Percentiles rank a stretch among this genome's conserved stretches.
These are phyloP conservation scores for Rhimphoctona megacephalus DNA, from an alignment of 2,888 invertebrate species.

Conservation along the genomic window DNA sequence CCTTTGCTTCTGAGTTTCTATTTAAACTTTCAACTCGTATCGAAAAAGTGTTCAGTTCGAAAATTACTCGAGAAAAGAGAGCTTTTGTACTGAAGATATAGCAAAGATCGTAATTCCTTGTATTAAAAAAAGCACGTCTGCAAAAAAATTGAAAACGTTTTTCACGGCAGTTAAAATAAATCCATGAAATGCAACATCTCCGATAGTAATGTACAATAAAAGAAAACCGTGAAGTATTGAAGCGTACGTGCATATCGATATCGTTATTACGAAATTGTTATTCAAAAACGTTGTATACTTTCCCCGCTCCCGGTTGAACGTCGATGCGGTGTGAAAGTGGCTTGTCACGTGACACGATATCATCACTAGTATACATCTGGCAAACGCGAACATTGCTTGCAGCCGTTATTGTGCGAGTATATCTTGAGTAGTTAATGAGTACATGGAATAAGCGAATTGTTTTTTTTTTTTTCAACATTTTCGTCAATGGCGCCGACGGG, in stretches of 20 bases:
- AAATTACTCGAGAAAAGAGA: too few relatives aligned
- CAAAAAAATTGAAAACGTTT: neutral
- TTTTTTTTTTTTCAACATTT: neutral
- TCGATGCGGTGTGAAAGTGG: slow-evolving; percentile 28
- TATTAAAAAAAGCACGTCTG: too few relatives aligned
- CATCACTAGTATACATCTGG: neutral
- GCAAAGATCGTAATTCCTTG: too few relatives aligned
- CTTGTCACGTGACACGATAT: slow-evolving; percentile 31
- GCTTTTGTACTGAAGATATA: too few relatives aligned
- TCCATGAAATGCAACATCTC: neutral
- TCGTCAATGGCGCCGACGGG: neutral
- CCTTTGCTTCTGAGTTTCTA: too few relatives aligned
- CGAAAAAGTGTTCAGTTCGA: too few relatives aligned
- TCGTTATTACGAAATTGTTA: neutral
- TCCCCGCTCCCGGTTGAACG: neutral
- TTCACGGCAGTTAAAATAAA: neutral
- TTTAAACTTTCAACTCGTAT: too few relatives aligned
- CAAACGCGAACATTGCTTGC: slow-evolving; percentile 15
- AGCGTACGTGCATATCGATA: neutral
- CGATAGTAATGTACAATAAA: neutral
- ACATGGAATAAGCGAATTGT: neutral
- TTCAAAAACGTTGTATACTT: neutral
- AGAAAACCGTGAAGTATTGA: neutral
- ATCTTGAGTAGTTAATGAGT: slow-evolving; percentile 11
- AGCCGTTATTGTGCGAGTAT: slow-evolving; percentile 31